Conservation (phyloP, 30 jellyfish, hydroid and myxozoan species). For the Pseudorhiza aurosa region DNA sequence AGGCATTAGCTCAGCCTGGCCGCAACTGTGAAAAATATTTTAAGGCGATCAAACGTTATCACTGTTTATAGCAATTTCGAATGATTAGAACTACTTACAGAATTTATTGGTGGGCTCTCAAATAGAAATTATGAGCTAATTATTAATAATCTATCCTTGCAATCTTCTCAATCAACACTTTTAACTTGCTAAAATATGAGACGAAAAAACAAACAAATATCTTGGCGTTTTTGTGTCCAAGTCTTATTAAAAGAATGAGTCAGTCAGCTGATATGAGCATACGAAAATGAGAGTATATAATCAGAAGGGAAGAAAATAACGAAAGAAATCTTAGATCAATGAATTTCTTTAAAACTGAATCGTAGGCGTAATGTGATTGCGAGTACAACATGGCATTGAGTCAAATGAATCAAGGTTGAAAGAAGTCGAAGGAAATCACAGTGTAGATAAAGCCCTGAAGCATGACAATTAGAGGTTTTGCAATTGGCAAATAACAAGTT, state of each 20-base stretch:
- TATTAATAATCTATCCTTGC: conserved; percentile 23
- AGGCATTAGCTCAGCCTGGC: conserved; percentile 60
- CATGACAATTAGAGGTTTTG: neutral
- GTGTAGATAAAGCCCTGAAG: neutral
- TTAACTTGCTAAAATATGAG: neutral
- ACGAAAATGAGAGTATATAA: too few relatives aligned
- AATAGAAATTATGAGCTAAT: conserved; percentile 52
- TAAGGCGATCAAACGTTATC: conserved; percentile 56
- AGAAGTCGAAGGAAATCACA: too few relatives aligned
- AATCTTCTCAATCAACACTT: conserved; percentile 14
- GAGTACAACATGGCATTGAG: too few relatives aligned
- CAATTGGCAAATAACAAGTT: conserved; percentile 2
- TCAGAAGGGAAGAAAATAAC: too few relatives aligned
- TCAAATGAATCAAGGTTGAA: too few relatives aligned
- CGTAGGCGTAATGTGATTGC: too few relatives aligned
- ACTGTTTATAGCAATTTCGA: conserved; percentile 48
- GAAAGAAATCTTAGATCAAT: too few relatives aligned
- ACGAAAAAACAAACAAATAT: conserved; percentile 3
- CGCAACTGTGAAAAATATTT: conserved; percentile 68
- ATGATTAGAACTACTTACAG: conserved; percentile 44
- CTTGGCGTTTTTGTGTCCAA: too few relatives aligned
- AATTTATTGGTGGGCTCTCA: conserved; percentile 51
- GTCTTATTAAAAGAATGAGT: too few relatives aligned
- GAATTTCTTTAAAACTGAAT: too few relatives aligned
- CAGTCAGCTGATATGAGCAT: too few relatives aligned